phyloP scores from a whole-genome alignment of 2,113 vertebrate genomes.

The Regulus satrapa region DNA sequence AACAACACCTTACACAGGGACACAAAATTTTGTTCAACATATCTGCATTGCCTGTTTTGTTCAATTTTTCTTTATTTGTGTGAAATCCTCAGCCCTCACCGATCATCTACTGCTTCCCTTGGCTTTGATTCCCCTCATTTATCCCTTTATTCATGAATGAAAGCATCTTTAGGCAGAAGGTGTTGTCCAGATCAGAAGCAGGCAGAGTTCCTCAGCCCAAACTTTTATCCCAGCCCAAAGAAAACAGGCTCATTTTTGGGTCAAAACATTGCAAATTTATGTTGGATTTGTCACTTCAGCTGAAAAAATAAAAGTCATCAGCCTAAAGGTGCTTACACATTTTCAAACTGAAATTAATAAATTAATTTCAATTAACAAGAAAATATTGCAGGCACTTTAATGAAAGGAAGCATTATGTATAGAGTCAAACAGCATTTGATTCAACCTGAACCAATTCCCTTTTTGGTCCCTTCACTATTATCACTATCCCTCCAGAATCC shows the following conservation, averaged over 20 bases:
- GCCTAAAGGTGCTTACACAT: neutral
- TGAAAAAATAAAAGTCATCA: slow-evolving; percentile 50
- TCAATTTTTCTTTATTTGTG: neutral
- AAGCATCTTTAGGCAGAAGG: slow-evolving; percentile 28
- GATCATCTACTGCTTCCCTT: neutral
- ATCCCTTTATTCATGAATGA: neutral
- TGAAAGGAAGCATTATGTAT: slow-evolving; percentile 23
- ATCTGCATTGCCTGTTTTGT: neutral
- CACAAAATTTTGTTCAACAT: neutral
- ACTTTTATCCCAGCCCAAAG: slow-evolving; percentile 46
- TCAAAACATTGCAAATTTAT: slow-evolving; percentile 27
- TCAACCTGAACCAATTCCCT: neutral
- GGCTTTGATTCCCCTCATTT: neutral
- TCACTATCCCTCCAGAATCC: neutral
- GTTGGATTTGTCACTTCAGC: slow-evolving; percentile 54
- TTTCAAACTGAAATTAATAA: slow-evolving; percentile 19
- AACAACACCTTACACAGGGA: neutral
- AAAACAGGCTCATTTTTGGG: slow-evolving; percentile 38
- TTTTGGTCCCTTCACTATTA: neutral
- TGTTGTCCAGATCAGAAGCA: slow-evolving; percentile 28
- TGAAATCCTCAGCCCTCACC: neutral
- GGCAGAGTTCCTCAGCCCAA: slow-evolving; percentile 1
- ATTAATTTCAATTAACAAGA: slow-evolving; percentile 31
- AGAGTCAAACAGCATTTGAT: neutral
- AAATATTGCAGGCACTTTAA: neutral